Conservation (phyloP, 2,797 vertebrate species). For the Megaceryle alcyon region DNA sequence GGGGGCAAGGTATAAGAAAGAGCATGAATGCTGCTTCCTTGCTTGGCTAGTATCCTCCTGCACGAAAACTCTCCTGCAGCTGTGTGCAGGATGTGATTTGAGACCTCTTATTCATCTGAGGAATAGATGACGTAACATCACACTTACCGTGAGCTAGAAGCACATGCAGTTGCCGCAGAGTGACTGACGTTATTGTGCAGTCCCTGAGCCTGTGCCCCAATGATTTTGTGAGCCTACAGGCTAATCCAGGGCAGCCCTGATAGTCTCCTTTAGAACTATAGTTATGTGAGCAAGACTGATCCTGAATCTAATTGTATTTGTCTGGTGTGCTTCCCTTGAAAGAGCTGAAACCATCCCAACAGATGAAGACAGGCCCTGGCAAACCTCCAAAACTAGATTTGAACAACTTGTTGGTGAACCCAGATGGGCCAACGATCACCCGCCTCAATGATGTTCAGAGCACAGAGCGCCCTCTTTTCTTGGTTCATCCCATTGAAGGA, state of each 20-base stretch:
- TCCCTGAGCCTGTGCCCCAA: background rate
- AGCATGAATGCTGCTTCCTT: background rate
- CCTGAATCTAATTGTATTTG: background rate
- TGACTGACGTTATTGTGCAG: background rate
- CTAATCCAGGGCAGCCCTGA: background rate
- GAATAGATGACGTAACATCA: background rate
- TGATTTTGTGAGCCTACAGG: background rate
- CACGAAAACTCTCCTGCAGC: background rate
- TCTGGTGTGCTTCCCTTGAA: slow-evolving; percentile 1
- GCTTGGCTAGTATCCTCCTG: background rate
- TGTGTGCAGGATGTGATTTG: background rate
- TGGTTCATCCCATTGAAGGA: slow-evolving; percentile 96
- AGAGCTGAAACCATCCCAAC: slow-evolving; percentile 73
- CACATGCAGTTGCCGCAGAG: background rate
- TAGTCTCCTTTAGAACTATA: background rate
- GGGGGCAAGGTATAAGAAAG: background rate
- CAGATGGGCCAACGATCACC: slow-evolving; percentile 83
- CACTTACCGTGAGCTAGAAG: background rate
- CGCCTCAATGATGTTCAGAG: slow-evolving; percentile 88
- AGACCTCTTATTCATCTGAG: background rate
- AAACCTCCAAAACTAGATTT: slow-evolving; percentile 82
- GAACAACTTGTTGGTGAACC: slow-evolving; percentile 87
- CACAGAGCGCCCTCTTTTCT: slow-evolving; percentile 89
- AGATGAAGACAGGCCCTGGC: slow-evolving; percentile 18
- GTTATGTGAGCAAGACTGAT: background rate